Base-by-base conservation (phyloP, 2,113 vertebrate species). In the Eublepharis macularius region DNA sequence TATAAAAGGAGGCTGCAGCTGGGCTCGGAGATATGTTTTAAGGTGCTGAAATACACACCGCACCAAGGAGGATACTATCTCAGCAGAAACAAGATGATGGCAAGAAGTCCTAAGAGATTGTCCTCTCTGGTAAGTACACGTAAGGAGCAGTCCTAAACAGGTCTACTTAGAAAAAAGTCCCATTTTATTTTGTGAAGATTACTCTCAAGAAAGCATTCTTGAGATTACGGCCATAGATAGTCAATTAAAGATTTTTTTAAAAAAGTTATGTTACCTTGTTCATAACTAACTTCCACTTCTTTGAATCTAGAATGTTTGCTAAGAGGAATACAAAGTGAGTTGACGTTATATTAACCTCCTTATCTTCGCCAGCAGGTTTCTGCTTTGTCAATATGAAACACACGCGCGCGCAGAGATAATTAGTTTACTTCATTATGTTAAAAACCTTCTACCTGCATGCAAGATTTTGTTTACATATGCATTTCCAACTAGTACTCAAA, bases 1-100 rank as follows among this genome's bases (percentile, higher is more conserved):
- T 90, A 95, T 94, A 94, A 94, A 93, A 90, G 74, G 81, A 45
- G 83, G 70, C 3, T 45, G 63, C 13, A 5, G 0, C 21, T 54
- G 60, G 36, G 2, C 81, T 87, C 51, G 12, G 65, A 84, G 63
- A 83, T 81, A 85, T 10, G 4, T 0, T 0, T 34, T 26, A 60
- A 60, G 54, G 70, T 36, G 45, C 17, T 39, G 77, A 66, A 26
- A 39, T 9, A 12, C n/a, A 41, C 12, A 49, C 51, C 49, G 26
- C 29, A 21, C 43, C 43, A 51, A 41, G 24, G 66, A 79, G 69
- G 45, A 51, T 4, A 2, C 1, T 0, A 34, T 69, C 54, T 6
- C 29, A 88, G 86, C 76, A 81, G 76, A 76, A 86, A 41, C 77
- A 26, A 47, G 26, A 72, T 83, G 0, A 0, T 21, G 7, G 34